Base-by-base conservation (phyloP, 2,113 vertebrate genomes). In the Pomatostomus ruficeps region DNA sequence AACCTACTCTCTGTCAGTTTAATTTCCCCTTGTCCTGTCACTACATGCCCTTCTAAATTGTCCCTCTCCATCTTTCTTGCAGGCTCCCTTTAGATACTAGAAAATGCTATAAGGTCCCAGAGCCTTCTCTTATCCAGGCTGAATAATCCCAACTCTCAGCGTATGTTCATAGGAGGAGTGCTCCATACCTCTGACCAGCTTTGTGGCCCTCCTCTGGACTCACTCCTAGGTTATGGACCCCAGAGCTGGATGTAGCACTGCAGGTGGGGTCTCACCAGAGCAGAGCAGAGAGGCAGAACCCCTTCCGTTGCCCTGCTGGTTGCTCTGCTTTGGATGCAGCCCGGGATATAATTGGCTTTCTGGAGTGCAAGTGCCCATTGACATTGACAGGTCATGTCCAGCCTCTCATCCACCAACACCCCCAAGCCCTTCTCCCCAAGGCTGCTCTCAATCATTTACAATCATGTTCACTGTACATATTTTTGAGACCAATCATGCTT, bases 321-420 rank as follows among this genome's bases (percentile, higher is more conserved):
- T n/a, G 22, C 0, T 0, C 8, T 45, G 16, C 46, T 82, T 31
- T 40, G 40, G 40, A 61, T 31, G 29, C 29, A 61, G 20, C 14
- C 46, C 25, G 54, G 46, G 18, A 35, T 2, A 54, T 1, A 3
- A 2, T 0, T 19, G 21, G 6, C 14, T 23, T 40, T 52, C 54
- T 54, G 54, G 40, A 2, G 21, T 40, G 21, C 0, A 4, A 54
- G 24, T 26, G 14, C 13, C 1, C 46, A 18, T 10, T 22, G 7
- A 21, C 20, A 29, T 8, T 31, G 24, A 29, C 20, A 40, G n/a
- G 21, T 54, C 24, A 12, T 17, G n/a, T 40, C 24, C 40, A 29
- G 55, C 65, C 45, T 55, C 48, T 62, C 20, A 55, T 5, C 18
- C 70, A 68, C 7, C 54, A 54, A 26, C 11, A 19, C 3, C 3